phyloP scores from a whole-genome alignment of 2,113 vertebrate species.

The Maccullochella peelii region DNA sequence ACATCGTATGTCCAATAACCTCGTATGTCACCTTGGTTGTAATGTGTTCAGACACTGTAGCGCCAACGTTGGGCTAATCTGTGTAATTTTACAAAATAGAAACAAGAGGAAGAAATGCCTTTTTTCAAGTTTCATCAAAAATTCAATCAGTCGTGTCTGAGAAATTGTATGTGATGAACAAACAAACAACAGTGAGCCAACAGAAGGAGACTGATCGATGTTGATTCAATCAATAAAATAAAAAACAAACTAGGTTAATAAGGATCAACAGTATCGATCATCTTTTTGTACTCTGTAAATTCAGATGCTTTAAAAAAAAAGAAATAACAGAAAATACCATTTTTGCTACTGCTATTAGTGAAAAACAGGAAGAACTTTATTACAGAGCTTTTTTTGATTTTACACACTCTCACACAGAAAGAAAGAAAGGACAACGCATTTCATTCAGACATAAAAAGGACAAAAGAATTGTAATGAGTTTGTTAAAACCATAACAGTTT shows the following conservation, averaged over 20 bases:
- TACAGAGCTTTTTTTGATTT: too few species aligned
- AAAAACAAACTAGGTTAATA: constrained; percentile 1
- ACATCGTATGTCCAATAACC: background rate
- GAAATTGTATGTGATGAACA: background rate
- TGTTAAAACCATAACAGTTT: constrained; percentile 40
- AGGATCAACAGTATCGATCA: constrained; percentile 6
- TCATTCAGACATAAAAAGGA: constrained; percentile 40
- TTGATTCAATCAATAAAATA: constrained; percentile 6
- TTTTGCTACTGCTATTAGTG: background rate
- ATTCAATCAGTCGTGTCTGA: background rate
- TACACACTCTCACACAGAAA: too few species aligned
- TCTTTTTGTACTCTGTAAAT: background rate
- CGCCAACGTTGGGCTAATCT: too few species aligned
- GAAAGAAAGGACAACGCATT: constrained; percentile 1
- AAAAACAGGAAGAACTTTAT: background rate
- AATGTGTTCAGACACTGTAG: background rate
- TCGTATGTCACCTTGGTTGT: background rate
- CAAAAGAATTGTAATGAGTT: constrained; percentile 21
- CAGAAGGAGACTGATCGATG: constrained; percentile 3
- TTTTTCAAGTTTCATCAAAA: background rate
- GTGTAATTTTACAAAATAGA: background rate
- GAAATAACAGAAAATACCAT: constrained; percentile 1
- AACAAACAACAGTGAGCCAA: background rate
- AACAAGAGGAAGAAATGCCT: background rate
- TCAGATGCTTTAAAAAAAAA: background rate